Conservation (phyloP, 1,140 invertebrate genomes). For the Diachasmimorpha longicaudata region DNA sequence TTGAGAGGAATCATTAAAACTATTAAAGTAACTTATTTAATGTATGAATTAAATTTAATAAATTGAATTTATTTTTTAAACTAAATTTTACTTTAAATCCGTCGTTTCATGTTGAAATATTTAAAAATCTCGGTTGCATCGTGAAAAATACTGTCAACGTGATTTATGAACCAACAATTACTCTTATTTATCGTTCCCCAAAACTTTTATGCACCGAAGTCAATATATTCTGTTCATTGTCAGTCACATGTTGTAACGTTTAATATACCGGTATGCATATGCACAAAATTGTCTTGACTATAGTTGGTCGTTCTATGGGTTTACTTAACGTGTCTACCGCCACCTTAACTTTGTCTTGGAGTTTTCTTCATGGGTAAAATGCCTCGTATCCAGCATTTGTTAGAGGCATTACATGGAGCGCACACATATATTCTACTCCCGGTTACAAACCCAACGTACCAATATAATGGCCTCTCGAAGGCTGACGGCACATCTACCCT, state of each 20-base stretch:
- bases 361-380: neutral
- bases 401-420: neutral
- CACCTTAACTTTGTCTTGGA: neutral
- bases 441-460: neutral
- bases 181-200: neutral
- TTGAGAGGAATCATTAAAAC: too few relatives aligned
- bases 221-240: neutral
- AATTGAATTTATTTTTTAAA: too few relatives aligned
- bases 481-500: neutral
- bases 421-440: neutral
- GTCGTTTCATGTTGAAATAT: too few relatives aligned
- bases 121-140: too few relatives aligned
- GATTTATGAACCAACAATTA: too few relatives aligned
- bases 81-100: too few relatives aligned
- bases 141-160: too few relatives aligned
- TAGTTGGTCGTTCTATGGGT: neutral
- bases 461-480: conserved; percentile 1
- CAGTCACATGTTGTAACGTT: neutral
- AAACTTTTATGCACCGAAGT: neutral
- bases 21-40: too few relatives aligned
- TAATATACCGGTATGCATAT: neutral
- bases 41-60: too few relatives aligned
- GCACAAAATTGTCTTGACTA: neutral
- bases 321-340: conserved; percentile 4
- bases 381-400: neutral